Evolutionary conservation across 2,797 vertebrate species (phyloP).

Genomic region (Muraenolepis orangiensis): DNA sequence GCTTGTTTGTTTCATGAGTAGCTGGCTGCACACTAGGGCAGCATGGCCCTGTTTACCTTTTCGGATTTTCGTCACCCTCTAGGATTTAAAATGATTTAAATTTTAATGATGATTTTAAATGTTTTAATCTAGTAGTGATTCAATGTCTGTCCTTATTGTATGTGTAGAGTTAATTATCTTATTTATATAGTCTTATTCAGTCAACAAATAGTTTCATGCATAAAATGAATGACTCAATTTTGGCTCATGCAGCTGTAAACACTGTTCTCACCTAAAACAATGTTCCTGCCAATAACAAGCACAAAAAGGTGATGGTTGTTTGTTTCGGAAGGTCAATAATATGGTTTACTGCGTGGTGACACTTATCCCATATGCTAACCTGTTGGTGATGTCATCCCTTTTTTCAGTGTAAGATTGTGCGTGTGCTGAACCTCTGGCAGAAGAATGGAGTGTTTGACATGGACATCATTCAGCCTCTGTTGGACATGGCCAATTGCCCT

Average conservation of each 20-base stretch:
- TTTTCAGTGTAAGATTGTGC: constrained; percentile 87
- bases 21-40: background rate
- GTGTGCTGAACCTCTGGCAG: constrained; percentile 96
- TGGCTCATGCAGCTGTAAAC: background rate
- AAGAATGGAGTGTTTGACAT: constrained; percentile 98
- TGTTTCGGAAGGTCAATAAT: background rate
- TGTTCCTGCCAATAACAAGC: no score
- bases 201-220: background rate
- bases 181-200: background rate
- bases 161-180: background rate
- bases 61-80: background rate
- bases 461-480: constrained; percentile 91
- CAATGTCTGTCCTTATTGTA: background rate
- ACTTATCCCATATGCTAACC: background rate
- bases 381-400: background rate
- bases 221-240: background rate
- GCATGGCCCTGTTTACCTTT: background rate
- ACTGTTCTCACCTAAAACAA: background rate
- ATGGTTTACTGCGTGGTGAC: background rate
- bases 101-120: no score
- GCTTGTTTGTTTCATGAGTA: background rate
- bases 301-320: no score
- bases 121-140: background rate
- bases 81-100: background rate
- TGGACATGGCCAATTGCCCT: constrained; percentile 88